phyloP scores from a whole-genome alignment of 2,113 vertebrate species.

The Pachyramphus minor region DNA sequence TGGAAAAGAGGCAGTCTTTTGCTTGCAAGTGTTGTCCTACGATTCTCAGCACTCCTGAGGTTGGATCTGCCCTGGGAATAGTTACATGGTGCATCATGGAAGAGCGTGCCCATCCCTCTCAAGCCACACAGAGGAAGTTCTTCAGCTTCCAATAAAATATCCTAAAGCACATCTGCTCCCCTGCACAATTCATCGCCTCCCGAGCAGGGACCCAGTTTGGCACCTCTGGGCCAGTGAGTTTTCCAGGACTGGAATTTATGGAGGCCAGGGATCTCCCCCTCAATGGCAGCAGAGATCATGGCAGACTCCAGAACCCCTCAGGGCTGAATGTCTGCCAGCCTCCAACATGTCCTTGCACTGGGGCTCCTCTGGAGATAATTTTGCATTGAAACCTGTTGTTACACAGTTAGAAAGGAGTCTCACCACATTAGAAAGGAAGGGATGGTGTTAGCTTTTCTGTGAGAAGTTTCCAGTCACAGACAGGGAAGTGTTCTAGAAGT shows the following conservation, averaged over 20 bases:
- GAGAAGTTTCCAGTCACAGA: background rate
- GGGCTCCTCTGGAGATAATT: background rate
- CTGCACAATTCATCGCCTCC: background rate
- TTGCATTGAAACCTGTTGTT: background rate
- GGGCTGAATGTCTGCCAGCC: background rate
- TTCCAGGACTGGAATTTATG: background rate
- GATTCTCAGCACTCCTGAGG: background rate
- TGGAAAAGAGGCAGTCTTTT: background rate
- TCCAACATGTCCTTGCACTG: background rate
- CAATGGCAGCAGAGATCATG: background rate
- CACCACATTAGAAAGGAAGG: background rate
- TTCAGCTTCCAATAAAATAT: background rate
- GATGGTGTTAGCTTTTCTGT: background rate
- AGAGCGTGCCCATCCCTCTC: background rate
- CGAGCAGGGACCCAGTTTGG: background rate
- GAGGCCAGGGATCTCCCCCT: background rate
- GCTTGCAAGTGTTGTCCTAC: background rate
- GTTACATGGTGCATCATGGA: background rate
- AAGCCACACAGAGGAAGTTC: background rate
- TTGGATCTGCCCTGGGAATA: background rate
- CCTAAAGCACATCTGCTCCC: background rate
- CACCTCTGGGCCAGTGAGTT: background rate
- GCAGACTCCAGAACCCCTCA: background rate
- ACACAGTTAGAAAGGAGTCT: background rate
- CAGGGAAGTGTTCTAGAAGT: background rate